Evolutionary conservation across 2,888 invertebrate species (phyloP), one percentile per base, ranked within the genome.

Genomic region (Apamea epomidion): DNA sequence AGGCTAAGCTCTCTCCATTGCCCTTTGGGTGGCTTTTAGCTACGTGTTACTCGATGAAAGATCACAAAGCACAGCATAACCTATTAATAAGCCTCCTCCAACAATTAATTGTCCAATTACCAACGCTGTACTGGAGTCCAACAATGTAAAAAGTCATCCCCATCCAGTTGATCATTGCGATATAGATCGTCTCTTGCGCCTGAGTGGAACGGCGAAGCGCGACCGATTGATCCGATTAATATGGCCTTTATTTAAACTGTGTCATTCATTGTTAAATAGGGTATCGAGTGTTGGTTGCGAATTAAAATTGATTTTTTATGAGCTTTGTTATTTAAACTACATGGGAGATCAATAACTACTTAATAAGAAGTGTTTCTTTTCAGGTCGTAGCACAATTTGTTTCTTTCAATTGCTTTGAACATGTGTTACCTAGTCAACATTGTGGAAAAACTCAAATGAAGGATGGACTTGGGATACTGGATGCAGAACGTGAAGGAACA

Each of bases 201-300:
- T 81, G 83, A 84, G 80, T 85, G 74, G 67, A 79, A 74, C 70
- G 32, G 64, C 73, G 75, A 81, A 78, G 68, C 77, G 70, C 78
- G 84, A 89, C 60, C 78, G 81, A 88, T 88, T 86, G 85, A 90
- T 88, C 82, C 80, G 78, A 83, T 88, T 82, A 85, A 79, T 83
- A 76, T 86, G 86, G 81, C 88, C 86, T 87, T 88, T 87, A 81
- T 88, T 88, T 85, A 83, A 87, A 80, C 88, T 80, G 78, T 83
- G 87, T 88, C 87, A 86, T 72, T 88, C 87, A 88, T 87, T 80
- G 78, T 83, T 87, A 85, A 80, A 82, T 80, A 29, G 65, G 25
- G 77, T 76, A 87, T 83, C 86, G 60, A 76, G 60, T 82, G 75
- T 60, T 79, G 58, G 37, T 73, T 18, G 48, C 32, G n/a, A 67